A percentile compares a stretch with the other conserved stretches of the same genome.
These are phyloP conservation scores for Notoglanidium macrostoma DNA, from an alignment of 2,797 vertebrate species.

Conservation along the genomic window DNA sequence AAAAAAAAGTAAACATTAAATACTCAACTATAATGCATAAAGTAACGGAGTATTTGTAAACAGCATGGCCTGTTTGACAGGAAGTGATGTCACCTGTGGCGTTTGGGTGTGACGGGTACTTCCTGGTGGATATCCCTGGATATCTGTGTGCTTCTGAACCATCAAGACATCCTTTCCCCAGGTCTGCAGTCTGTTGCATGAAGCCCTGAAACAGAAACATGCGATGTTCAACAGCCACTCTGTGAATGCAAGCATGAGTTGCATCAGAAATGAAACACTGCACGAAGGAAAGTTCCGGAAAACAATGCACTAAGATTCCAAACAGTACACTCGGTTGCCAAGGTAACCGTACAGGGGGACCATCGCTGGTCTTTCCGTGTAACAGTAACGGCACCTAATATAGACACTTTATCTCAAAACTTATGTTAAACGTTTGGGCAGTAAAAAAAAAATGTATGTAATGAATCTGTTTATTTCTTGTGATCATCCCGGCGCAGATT, in stretches of 20 bases:
- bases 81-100: conserved; percentile 5
- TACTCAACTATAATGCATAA: not conserved
- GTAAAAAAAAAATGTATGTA: not conserved
- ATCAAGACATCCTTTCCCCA: not conserved
- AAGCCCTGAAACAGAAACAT: not conserved
- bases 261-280: conserved; percentile 13
- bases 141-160: not conserved
- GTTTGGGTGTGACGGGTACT: not conserved
- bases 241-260: conserved; percentile 10
- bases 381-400: not conserved
- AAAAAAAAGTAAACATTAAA: not conserved
- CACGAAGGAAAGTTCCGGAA: not conserved
- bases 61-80: not conserved
- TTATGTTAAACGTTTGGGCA: no score
- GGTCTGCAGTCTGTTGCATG: conserved; percentile 24
- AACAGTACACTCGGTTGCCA: conserved; percentile 43
- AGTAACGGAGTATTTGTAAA: not conserved
- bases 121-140: not conserved
- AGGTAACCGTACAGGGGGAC: conserved; percentile 15
- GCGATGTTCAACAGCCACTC: not conserved
- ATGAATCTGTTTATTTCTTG: not conserved
- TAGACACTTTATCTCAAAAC: not conserved
- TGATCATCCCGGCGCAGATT: not conserved
- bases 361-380: conserved; percentile 51
- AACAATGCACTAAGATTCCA: not conserved